Evolutionary conservation across 2,888 invertebrate species (phyloP).

Genomic region (Glaucopsyche alexis): DNA sequence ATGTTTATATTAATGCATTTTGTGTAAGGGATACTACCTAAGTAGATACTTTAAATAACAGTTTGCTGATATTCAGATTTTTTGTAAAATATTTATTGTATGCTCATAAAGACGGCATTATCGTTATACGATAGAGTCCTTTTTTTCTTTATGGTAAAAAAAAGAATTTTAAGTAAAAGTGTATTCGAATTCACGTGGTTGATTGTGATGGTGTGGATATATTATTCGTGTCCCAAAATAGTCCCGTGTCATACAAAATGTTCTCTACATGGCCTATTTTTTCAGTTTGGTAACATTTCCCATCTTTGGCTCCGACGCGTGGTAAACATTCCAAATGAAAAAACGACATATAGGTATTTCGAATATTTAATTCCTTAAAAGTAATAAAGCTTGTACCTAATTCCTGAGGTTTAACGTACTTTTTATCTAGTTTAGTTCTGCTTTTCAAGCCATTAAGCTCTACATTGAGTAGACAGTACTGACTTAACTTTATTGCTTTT

Average conservation of each 20-base stretch:
- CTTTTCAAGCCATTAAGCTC: background rate
- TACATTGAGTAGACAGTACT: background rate
- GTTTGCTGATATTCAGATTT: no score
- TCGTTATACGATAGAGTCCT: no score
- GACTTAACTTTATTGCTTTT: slow-evolving; percentile 10
- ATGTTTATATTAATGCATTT: background rate
- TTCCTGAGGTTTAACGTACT: background rate
- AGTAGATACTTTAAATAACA: no score
- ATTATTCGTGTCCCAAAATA: slow-evolving; percentile 9
- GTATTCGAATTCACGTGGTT: background rate
- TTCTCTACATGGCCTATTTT: slow-evolving; percentile 6
- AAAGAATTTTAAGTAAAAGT: background rate
- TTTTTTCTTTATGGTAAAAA: no score
- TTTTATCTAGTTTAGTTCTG: slow-evolving; percentile 1
- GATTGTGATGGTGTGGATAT: background rate
- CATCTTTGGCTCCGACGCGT: background rate
- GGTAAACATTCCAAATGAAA: background rate
- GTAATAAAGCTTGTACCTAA: slow-evolving; percentile 2
- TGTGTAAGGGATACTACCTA: no score
- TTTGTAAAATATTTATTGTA: no score
- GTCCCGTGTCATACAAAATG: background rate
- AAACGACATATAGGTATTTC: background rate
- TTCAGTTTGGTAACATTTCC: slow-evolving; percentile 8
- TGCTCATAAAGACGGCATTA: no score
- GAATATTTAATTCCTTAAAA: slow-evolving; percentile 11